Base-by-base conservation (phyloP, 2,113 vertebrate genomes). In the Brachypodius melanocephalos region DNA sequence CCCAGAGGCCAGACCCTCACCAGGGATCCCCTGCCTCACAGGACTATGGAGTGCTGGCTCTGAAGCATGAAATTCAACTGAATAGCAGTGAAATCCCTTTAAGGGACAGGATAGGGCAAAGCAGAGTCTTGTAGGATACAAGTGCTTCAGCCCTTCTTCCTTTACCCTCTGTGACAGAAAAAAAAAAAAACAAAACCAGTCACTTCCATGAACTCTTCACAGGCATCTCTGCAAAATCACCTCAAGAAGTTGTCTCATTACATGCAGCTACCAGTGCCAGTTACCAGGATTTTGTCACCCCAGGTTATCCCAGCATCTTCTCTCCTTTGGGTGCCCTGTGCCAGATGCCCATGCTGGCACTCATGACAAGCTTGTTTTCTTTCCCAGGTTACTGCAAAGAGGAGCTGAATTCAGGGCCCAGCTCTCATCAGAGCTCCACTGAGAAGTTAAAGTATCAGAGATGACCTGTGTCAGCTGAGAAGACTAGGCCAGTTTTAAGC, bases 1-100 rank as follows among this genome's bases (percentile, higher is more conserved):
- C 59, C 63, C 52, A 16, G 48, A 31, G 42, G 34, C 14, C 36
- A 40, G 7, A 4, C 5, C n/a, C 38, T 72, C 0, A 0, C 31
- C 36, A 62, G 55, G 36, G 61, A 48, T 73, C 29, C 14, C 67
- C 29, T 76, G 75, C 67, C 51, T 69, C 17, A 10, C 49, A 22
- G 5, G 9, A 28, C 54, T 40, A 3, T 6, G 40, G 58, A 43
- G 48, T 71, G 75, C 59, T 71, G 36, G 31, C n/a, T 46, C 18
- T 5, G 20, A 36, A 67, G 48, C 24, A 25, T 63, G 28, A 69
- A 84, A 78, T 29, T 36, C 45, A 68, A 10, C 9, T 57, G 40
- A 75, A 48, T 1, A 45, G 43, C 34, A 62, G 17, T 15, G 61
- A 61, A 71, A 80, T 36, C 29, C 34, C 65, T 66, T 48, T 9